These are phyloP conservation scores for Spisula subtruncata DNA, from an alignment of 2,888 invertebrate genomes.

Conservation along the genomic window DNA sequence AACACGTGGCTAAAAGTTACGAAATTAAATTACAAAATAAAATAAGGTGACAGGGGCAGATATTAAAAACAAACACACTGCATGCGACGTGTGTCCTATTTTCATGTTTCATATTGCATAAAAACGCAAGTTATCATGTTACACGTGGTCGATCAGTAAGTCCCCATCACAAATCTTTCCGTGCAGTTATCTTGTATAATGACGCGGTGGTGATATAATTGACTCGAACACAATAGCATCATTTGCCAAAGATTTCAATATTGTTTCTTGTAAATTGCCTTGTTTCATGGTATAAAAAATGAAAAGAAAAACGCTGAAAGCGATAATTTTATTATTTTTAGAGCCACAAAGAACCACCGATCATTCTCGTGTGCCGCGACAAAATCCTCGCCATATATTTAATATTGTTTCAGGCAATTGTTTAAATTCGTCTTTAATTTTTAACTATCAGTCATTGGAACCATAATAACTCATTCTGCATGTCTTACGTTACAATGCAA, in stretches of 20 bases:
- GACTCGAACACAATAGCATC: conserved; percentile 20
- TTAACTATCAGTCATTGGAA: conserved; percentile 22
- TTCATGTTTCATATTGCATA: conserved; percentile 19
- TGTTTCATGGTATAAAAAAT: conserved; percentile 17
- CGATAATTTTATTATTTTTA: conserved; percentile 24
- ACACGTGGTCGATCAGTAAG: neutral
- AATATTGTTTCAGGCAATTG: conserved; percentile 23
- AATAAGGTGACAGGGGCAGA: neutral
- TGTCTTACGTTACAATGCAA: conserved; percentile 7
- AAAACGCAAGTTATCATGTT: conserved; percentile 5
- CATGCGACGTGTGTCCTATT: neutral
- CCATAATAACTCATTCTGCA: neutral
- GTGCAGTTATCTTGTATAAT: neutral
- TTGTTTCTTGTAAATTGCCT: neutral
- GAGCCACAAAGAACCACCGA: neutral
- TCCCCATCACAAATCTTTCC: neutral
- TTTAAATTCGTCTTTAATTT: conserved; percentile 9
- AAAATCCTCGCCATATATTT: conserved; percentile 15
- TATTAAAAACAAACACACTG: conserved; percentile 17
- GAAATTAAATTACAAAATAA: conserved; percentile 18
- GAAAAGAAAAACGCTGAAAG: conserved; percentile 16
- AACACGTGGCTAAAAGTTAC: conserved; percentile 3
- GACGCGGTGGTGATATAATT: neutral
- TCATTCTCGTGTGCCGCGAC: conserved; percentile 1
- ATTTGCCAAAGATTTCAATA: conserved; percentile 10